Base-by-base conservation (phyloP, 2,888 invertebrate species). In the Masnerella sp. region DNA sequence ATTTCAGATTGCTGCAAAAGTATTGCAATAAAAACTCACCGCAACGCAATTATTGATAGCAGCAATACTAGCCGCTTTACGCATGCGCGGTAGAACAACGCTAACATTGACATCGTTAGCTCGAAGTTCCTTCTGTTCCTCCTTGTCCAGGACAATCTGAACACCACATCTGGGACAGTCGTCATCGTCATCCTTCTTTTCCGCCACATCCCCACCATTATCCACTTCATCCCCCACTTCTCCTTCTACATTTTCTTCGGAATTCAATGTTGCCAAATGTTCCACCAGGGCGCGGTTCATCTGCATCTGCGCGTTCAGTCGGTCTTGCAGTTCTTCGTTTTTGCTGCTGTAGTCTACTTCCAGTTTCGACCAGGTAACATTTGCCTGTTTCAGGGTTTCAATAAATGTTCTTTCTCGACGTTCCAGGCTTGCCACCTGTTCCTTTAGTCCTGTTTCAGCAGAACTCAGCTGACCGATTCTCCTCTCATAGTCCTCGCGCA, bases 401-500 rank as follows among this genome's bases (percentile, higher is more conserved):
- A 76, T 76, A 49, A 81, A 80, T 0, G 80, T 80, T 9, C 73
- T 38, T 45, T 80, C 80, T 5, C 79, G 76, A 1, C 78, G 64
- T 65, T 80, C 80, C 32, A 82, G 51, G 30, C 80, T 77, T 2
- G 74, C 62, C 17, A 80, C 72, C 45, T 79, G 78, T 7, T 77
- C 74, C 8, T 77, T 73, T 12, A 80, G 40, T 7, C 56, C 47
- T 12, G 17, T 70, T 34, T 80, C 79, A 1, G 76, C 75, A 5
- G 49, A 15, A 2, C 47, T 61, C 9, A 80, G 45, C 14, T 76
- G 56, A 9, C 51, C 52, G 9, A 80, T 75, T 47, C 71, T 74
- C 75, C 91, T 90, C 61, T 89, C 87, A 59, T 88, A 88, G 25
- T 84, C 89, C 75, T 89, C 89, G 82, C 90, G 89, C 52, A 88